Evolutionary conservation across 2,888 invertebrate genomes (phyloP), one percentile per base, ranked within the genome.

Genomic region (Epinotia nisella): DNA sequence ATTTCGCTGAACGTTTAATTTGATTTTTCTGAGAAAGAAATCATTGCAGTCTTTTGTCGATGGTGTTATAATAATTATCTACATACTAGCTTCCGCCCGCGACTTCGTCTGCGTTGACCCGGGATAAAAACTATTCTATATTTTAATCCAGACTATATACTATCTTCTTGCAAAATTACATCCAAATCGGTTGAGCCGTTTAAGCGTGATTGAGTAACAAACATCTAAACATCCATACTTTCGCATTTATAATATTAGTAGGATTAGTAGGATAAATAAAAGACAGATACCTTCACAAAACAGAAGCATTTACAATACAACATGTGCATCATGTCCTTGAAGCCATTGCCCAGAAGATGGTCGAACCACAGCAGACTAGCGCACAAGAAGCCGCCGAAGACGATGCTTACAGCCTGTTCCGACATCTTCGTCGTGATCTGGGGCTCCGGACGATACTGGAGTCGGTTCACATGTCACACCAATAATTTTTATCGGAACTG

Each of bases 321-420:
- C 55, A 71, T 84, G 49, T 83, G 84, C 4, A 84, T 79, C 70
- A 86, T 79, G 9, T 86, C 85, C 3, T 88, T 78, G 45, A 90
- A 83, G 0, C 90, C 92, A 79, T 90, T 88, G 1, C 91, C 92
- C 1, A 91, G 71, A 4, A 82, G 24, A 53, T 85, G 87, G 71
- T 92, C 91, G 0, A 90, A 72, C 4, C 84, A 17, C n/a, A 91
- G 80, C 0, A 92, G 77, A 60, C 85, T 85, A 0, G 86, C 13
- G 4, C 91, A 78, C 21, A 87, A 80, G 3, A 75, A 70, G 0
- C 82, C 78, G 59, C 86, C 88, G 0, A 86, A 17, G 1, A 79
- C 51, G 1, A 78, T 67, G 19, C 80, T 82, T 24, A 80, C 71
- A 0, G 78, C 69, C 56, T 82, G 75, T 11, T 78, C 75, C 71